A percentile compares a stretch with the other conserved stretches of the same genome.
phyloP scores from a whole-genome alignment of 2,888 invertebrate species.

The Acrocyrtus sp. region DNA sequence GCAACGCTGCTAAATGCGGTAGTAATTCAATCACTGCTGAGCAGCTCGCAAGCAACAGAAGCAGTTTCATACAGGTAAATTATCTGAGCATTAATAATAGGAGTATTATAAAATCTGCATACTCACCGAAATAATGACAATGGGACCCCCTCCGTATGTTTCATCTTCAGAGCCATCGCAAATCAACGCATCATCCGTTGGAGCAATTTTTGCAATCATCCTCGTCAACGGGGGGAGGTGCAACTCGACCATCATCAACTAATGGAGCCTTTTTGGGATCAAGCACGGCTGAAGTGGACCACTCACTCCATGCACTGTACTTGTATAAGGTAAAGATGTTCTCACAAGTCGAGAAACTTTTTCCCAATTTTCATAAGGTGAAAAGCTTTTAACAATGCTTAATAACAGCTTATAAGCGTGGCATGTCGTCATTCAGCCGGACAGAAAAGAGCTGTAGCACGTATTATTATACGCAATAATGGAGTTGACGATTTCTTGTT shows the following conservation, averaged over 20 bases:
- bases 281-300: constrained; percentile 54
- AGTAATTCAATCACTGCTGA: constrained; percentile 28
- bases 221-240: constrained; percentile 3
- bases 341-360: neutral
- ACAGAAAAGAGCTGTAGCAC: no score
- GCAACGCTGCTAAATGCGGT: constrained; percentile 14
- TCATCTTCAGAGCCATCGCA: constrained; percentile 19
- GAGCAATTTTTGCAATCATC: constrained; percentile 21
- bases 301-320: constrained; percentile 56
- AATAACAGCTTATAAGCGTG: neutral
- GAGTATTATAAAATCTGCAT: no score
- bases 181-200: constrained; percentile 26
- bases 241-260: constrained; percentile 7
- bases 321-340: constrained; percentile 57
- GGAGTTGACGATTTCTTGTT: no score
- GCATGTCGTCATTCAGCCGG: neutral
- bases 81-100: constrained; percentile 17
- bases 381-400: no score
- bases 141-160: constrained; percentile 32
- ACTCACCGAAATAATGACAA: no score
- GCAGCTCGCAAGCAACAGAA: constrained; percentile 5
- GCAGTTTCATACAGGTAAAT: constrained; percentile 11
- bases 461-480: no score
- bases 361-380: constrained; percentile 12
- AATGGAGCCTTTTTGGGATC: constrained; percentile 23